A percentile compares a stretch with the other conserved stretches of the same genome.
These are phyloP conservation scores for Rhagoletis zephyria DNA, from an alignment of 1,140 invertebrate genomes.

Conservation along the genomic window DNA sequence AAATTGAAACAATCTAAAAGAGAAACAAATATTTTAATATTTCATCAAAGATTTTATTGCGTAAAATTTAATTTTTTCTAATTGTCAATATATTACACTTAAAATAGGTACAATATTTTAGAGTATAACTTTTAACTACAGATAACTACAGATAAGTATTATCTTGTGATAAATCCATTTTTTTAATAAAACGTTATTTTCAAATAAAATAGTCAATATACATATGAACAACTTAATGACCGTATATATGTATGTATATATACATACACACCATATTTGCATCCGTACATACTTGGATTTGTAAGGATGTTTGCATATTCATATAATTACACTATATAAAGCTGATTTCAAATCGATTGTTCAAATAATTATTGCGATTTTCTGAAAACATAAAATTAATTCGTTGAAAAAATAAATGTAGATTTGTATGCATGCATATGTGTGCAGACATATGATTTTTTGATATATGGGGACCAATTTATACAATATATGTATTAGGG, in stretches of 20 bases:
- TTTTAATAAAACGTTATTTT: background rate
- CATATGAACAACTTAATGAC: background rate
- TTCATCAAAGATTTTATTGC: slow-evolving; percentile 39
- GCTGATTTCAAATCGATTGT: background rate
- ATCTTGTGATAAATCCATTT: background rate
- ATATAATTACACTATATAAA: too few relatives aligned
- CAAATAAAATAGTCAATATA: background rate
- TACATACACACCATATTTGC: background rate
- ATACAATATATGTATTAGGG: too few relatives aligned
- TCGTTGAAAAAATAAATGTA: background rate
- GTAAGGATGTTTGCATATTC: background rate
- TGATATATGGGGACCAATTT: background rate
- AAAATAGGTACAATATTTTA: slow-evolving; percentile 1
- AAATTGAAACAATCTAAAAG: background rate
- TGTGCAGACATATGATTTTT: background rate
- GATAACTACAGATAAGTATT: slow-evolving; percentile 28
- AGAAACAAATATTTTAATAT: background rate
- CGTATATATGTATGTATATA: background rate
- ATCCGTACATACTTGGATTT: background rate
- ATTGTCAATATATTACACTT: slow-evolving; percentile 50
- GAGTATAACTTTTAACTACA: slow-evolving; percentile 43
- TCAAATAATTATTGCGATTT: background rate
- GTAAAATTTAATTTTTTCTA: slow-evolving; percentile 50
- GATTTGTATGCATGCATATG: background rate
- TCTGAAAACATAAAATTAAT: background rate